Conservation (phyloP, 2,797 vertebrate genomes). For the Botia almorhae region DNA sequence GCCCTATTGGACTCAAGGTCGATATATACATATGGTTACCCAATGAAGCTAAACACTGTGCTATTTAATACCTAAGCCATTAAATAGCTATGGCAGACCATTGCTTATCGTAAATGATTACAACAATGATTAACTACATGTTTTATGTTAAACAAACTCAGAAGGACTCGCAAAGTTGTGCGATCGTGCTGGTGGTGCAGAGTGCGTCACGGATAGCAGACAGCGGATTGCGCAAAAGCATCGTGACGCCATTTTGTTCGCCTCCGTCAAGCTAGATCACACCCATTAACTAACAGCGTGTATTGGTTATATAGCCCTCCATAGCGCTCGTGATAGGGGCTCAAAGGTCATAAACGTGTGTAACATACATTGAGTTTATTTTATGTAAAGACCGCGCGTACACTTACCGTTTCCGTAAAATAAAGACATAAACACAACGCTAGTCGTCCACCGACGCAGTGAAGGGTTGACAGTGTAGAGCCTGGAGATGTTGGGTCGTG, state of each 20-base stretch:
- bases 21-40: background rate
- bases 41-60: background rate
- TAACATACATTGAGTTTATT: background rate
- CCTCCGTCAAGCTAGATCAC: constrained; percentile 35
- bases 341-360: background rate
- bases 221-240: constrained; percentile 67
- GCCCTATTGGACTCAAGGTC: constrained; percentile 20
- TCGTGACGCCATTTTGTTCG: constrained; percentile 84
- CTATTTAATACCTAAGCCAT: background rate
- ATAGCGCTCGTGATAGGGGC: rapidly evolving
- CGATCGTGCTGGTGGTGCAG: constrained; percentile 68
- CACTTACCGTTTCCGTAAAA: constrained; percentile 97
- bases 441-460: constrained; percentile 93
- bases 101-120: background rate
- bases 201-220: constrained; percentile 80
- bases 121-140: background rate
- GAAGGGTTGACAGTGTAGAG: constrained; percentile 79
- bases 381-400: background rate
- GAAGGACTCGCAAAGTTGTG: background rate
- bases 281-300: constrained; percentile 19
- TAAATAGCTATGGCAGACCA: background rate
- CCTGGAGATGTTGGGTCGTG: constrained; percentile 57
- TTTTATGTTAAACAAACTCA: background rate
- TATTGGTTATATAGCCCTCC: background rate
- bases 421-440: constrained; percentile 99